Base-by-base conservation (phyloP, 2,113 vertebrate species). In the Mesoclemmys tuberculata region DNA sequence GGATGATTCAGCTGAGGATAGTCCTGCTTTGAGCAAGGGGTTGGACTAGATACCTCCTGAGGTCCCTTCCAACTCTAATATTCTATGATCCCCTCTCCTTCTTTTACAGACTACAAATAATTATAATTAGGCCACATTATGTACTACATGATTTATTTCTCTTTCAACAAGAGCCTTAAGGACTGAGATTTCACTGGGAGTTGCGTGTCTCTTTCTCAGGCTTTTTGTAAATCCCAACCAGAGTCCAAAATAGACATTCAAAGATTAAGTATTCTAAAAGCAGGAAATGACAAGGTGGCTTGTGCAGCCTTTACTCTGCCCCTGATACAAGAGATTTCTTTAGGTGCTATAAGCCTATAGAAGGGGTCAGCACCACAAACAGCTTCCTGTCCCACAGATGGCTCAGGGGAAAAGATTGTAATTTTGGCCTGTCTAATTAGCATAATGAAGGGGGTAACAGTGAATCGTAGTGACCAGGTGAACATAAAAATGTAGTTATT, bases 211-310 rank as follows among this genome's bases (percentile, higher is more conserved):
- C 1, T 0, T 79, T 95, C 86, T 87, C 82, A 90, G 92, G 88
- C 91, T 93, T 87, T 91, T 75, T 52, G 90, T 82, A 93, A 96
- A 93, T 95, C 80, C 85, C 88, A 93, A 88, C 8, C 85, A 93
- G 49, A 10, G 46, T 90, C 90, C 88, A 95, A 88, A 90, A 93
- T 93, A 84, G 91, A 94, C 61, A 96, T 90, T 94, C 92, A 93
- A 94, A 95, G 84, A 54, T 51, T 84, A 85, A 64, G 61, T 35
- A 35, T 61, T 77, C 64, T 86, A 54, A 54, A 48, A 91, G 90
- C 91, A 92, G 95, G 91, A 82, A 26, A 3, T 31, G 81, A 86
- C 75, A 91, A 90, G 96, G 90, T 84, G 80, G 14, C 93, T 94
- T 16, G 0, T 49, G 16, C 58, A 93, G 86, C 68, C 86, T 90